These are phyloP conservation scores for Macrotrachela quadricornifera DNA, from an alignment of 1,140 invertebrate species.

Conservation along the genomic window DNA sequence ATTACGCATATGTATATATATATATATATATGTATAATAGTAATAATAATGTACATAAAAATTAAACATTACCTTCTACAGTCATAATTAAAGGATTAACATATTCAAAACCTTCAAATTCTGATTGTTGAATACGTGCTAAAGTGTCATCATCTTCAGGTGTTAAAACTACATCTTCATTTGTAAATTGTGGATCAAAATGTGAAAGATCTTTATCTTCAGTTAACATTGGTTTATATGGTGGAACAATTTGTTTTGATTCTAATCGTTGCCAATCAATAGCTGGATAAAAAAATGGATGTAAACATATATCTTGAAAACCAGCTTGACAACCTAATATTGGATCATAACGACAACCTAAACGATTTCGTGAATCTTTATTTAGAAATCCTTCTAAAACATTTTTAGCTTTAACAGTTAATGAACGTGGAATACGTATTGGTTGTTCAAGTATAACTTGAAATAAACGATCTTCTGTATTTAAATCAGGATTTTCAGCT, in stretches of 20 bases:
- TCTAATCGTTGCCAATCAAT: slow-evolving; percentile 96
- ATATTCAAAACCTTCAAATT: slow-evolving; percentile 9
- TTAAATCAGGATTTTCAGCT: slow-evolving; percentile 80
- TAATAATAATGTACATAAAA: too few species aligned
- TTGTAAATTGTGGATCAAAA: slow-evolving; percentile 94
- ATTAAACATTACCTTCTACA: not conserved
- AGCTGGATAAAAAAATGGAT: slow-evolving; percentile 77
- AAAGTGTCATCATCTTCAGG: slow-evolving; percentile 41
- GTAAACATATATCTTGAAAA: slow-evolving; percentile 71
- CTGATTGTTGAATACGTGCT: slow-evolving; percentile 8
- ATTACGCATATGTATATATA: too few species aligned
- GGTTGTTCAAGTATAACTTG: slow-evolving; percentile 96
- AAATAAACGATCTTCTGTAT: slow-evolving; percentile 95
- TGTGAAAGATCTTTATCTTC: slow-evolving; percentile 62
- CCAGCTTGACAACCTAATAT: slow-evolving; percentile 34
- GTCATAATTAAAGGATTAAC: slow-evolving; percentile 8
- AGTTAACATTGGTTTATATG: slow-evolving; percentile 72
- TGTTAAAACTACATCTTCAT: slow-evolving; percentile 84
- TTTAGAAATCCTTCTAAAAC: slow-evolving; percentile 97
- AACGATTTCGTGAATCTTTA: slow-evolving; percentile 69
- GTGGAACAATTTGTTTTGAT: slow-evolving; percentile 78
- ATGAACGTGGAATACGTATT: slow-evolving; percentile 83
- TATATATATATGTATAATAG: too few species aligned
- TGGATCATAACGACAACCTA: slow-evolving; percentile 52
- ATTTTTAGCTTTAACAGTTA: slow-evolving; percentile 88